Evolutionary conservation across 2,113 vertebrate genomes (phyloP).

Genomic region (Siniperca knerii): DNA sequence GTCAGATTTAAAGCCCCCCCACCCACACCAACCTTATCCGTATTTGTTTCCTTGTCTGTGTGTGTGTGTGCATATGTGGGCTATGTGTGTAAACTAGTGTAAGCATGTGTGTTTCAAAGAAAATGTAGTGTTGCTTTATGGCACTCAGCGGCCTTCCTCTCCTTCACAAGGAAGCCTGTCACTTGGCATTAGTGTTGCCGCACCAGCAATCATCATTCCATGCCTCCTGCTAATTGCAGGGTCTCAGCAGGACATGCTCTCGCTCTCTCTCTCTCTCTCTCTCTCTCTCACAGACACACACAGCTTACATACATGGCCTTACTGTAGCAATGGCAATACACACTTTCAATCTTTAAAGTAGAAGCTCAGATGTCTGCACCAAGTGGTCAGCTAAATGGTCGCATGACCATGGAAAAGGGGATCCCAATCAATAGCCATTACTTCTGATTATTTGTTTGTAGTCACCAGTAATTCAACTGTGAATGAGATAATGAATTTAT

Average conservation of each 20-base stretch:
- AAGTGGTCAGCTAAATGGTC: slow-evolving; percentile 14
- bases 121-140: slow-evolving; percentile 74
- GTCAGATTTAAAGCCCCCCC: slow-evolving; percentile 93
- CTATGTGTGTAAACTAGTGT: slow-evolving; percentile 64
- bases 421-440: slow-evolving; percentile 2
- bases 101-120: slow-evolving; percentile 60
- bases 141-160: slow-evolving; percentile 87
- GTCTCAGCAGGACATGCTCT: slow-evolving; percentile 90
- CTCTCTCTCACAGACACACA: slow-evolving; percentile 21
- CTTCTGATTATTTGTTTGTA: neutral
- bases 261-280: slow-evolving; percentile 30
- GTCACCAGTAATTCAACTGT: neutral
- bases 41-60: slow-evolving; percentile 47
- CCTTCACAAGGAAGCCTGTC: slow-evolving; percentile 91
- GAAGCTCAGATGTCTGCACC: slow-evolving; percentile 20
- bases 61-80: slow-evolving; percentile 41
- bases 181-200: slow-evolving; percentile 97
- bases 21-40: slow-evolving; percentile 74
- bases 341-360: slow-evolving; percentile 1
- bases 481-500: neutral
- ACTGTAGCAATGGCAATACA: slow-evolving; percentile 30
- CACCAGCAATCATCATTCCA: slow-evolving; percentile 98
- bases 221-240: slow-evolving; percentile 99
- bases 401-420: neutral
- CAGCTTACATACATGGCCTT: slow-evolving; percentile 2